Evolutionary conservation across 1,140 invertebrate genomes (phyloP).

Genomic region (Sinella curviseta): DNA sequence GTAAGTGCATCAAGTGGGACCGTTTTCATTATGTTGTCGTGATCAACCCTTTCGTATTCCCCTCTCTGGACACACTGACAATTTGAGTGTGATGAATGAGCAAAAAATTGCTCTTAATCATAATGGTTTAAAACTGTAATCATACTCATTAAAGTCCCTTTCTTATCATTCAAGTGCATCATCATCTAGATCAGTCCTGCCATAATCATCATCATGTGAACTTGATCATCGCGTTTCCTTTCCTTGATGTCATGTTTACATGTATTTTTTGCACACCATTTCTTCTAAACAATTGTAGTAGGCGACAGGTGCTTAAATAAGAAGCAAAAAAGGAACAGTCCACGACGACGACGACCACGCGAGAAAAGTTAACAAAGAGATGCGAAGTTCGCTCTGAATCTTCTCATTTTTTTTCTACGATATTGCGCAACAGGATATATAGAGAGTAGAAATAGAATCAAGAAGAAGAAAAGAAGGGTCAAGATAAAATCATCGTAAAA

Average conservation of each 20-base stretch:
- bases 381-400: no score
- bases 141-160: neutral
- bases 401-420: neutral
- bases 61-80: neutral
- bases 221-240: neutral
- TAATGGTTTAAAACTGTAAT: constrained; percentile 7
- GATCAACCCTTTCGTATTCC: neutral
- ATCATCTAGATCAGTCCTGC: constrained; percentile 7
- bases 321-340: no score
- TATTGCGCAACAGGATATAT: constrained; percentile 13
- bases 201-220: no score
- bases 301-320: no score
- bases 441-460: neutral
- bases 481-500: neutral
- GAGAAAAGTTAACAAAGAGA: no score
- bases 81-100: neutral
- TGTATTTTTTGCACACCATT: no score
- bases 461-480: neutral
- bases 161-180: neutral
- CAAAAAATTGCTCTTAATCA: constrained; percentile 15
- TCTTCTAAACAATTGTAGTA: no score
- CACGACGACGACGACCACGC: no score
- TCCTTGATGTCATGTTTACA: neutral
- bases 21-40: no score
- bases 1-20: no score